Evolutionary conservation across 2,797 vertebrate species (phyloP), one percentile per base, ranked within the genome.

Genomic region (Sibirionetta formosa): DNA sequence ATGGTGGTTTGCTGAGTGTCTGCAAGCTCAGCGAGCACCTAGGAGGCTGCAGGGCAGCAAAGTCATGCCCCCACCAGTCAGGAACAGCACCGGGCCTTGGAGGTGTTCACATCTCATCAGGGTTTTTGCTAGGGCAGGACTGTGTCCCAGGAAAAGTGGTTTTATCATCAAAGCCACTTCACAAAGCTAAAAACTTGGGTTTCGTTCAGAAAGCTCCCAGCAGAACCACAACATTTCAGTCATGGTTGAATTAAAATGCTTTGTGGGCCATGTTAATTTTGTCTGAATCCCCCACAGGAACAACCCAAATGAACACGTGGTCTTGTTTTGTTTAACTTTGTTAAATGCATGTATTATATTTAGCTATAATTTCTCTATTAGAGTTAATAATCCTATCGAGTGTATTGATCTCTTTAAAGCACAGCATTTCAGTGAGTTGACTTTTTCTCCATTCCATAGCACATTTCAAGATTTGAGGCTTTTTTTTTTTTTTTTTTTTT

Each of bases 311-410:
- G 94, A 89, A 89, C 48, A 10, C 51, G 88, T 79, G 66, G 60
- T 95, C 83, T 94, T 96, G 87, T 91, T 92, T 91, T 92, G 78
- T 86, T 96, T 89, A 75, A 91, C 91, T 95, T 90, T 66, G 68
- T 95, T 95, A 96, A 94, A 84, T 88, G 84, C 33, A 27, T 83
- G 61, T 85, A 93, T 82, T 89, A 83, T 50, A 92, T 89, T 93
- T 92, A 91, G 78, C 68, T 82, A 35, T 93, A 94, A 94, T 91
- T 93, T 83, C 79, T 40, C 80, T 92, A 78, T 89, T 92, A 78
- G 33, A 78, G 84, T 94, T 96, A 93, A 93, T 86, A 89, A 89
- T 93, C 50, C 33, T 87, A 75, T 78, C 23, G 18, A 9, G 36
- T 3, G 0, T 38, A 42, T 76, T 58, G 82, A 3, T 87, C 79